Conservation (phyloP, 2,797 vertebrate genomes). For the Sciurus carolinensis region DNA sequence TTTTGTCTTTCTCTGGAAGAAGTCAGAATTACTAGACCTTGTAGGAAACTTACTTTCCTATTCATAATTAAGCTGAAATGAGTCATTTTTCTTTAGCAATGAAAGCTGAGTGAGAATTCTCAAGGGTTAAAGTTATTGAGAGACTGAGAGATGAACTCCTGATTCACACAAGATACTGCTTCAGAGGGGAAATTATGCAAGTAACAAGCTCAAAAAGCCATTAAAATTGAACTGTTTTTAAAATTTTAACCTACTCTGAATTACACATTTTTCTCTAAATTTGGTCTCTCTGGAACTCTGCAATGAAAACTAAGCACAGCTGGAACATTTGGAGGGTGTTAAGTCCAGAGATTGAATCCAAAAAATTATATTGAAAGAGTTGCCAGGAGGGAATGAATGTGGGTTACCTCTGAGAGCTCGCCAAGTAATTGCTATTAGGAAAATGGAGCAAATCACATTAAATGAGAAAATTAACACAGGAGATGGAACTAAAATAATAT, state of each 20-base stretch:
- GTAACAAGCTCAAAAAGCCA: constrained; percentile 52
- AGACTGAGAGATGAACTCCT: constrained; percentile 10
- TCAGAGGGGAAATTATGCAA: constrained; percentile 75
- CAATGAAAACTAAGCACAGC: constrained; percentile 66
- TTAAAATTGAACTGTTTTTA: constrained; percentile 55
- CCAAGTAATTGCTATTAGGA: constrained; percentile 95
- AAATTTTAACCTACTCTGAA: constrained; percentile 48
- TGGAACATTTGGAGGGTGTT: constrained; percentile 81
- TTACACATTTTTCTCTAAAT: constrained; percentile 55
- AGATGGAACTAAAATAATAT: constrained; percentile 61
- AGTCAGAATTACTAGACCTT: not conserved
- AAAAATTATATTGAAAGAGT: constrained; percentile 65
- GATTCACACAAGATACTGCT: constrained; percentile 18
- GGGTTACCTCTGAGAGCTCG: constrained; percentile 97
- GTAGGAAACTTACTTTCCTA: constrained; percentile 23
- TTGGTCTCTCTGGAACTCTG: constrained; percentile 66
- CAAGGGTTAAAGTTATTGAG: not conserved
- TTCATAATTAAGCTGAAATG: constrained; percentile 31
- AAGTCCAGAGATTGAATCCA: constrained; percentile 74
- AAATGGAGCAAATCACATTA: constrained; percentile 87
- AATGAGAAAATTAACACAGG: constrained; percentile 82
- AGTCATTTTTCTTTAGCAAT: constrained; percentile 62
- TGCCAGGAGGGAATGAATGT: constrained; percentile 76
- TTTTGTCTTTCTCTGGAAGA: constrained; percentile 28
- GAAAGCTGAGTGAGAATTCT: constrained; percentile 45